A percentile compares a stretch with the other conserved stretches of the same genome.
Evolutionary conservation across 2,888 invertebrate genomes (phyloP).

Genomic region (Chrysolina americana): DNA sequence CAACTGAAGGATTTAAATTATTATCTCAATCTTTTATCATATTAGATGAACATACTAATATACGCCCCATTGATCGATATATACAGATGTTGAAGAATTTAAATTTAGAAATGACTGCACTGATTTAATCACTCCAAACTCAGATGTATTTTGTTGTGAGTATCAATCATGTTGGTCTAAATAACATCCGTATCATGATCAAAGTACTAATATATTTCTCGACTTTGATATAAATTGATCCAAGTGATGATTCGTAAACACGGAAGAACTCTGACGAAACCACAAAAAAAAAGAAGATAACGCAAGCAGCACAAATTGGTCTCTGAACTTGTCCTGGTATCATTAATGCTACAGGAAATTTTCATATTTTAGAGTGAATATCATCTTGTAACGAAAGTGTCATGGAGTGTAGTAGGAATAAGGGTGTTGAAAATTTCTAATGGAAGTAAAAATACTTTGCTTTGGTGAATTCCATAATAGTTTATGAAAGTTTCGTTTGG

Average conservation of each 20-base stretch:
- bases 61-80: constrained; percentile 8
- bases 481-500: too few species aligned
- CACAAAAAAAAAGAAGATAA: not conserved
- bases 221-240: constrained; percentile 7
- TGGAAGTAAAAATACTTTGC: too few species aligned
- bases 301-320: not conserved
- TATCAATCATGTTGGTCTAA: constrained; percentile 13
- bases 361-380: too few species aligned
- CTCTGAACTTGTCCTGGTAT: too few species aligned
- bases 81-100: constrained; percentile 10
- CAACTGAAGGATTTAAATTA: not conserved
- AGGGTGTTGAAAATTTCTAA: too few species aligned
- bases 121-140: constrained; percentile 26
- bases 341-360: too few species aligned
- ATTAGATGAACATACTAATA: not conserved
- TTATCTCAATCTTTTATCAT: not conserved
- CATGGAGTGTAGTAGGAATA: too few species aligned
- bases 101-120: constrained; percentile 25
- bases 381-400: too few species aligned
- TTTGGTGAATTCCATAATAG: too few species aligned
- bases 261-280: not conserved
- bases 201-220: constrained; percentile 25
- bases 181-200: constrained; percentile 21
- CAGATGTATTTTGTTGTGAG: constrained; percentile 7
- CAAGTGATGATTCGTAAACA: not conserved